Base-by-base conservation (phyloP, 2,888 invertebrate genomes). In the Tethea ocularis region DNA sequence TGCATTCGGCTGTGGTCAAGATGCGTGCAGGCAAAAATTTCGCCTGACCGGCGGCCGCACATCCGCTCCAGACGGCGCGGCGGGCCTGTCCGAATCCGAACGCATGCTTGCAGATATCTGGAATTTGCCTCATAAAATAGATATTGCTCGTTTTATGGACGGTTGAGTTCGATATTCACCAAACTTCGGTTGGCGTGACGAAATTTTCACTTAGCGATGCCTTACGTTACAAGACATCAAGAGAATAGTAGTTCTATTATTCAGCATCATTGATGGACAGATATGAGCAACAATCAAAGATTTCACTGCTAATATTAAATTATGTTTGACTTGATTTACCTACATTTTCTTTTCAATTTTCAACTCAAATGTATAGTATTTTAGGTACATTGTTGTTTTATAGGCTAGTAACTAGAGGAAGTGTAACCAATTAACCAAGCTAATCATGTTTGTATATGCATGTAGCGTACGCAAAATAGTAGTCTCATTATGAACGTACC, bases 401-500 rank as follows among this genome's bases (percentile, higher is more conserved):
- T n/a, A n/a, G n/a, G n/a, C n/a, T n/a, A n/a, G n/a, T n/a, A n/a
- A n/a, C n/a, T n/a, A 38, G 5, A 38, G 8, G n/a, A 46, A 15
- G 46, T 68, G 68, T 74, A 66, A 58, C 57, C 68, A 71, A 74
- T 75, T 72, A 61, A 70, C 59, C 66, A 64, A 80, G 77, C 63
- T 78, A 83, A 83, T 84, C 79, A 80, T 64, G 68, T 75, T 76
- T 74, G 67, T 58, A 71, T 75, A 83, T 80, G 80, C 81, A 73
- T 67, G 76, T 73, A 69, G 68, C 76, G 74, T 78, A 69, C 74
- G 73, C 73, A 75, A 78, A 80, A 82, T 76, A 67, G 68, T 72
- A 74, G 70, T 69, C 71, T 75, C 74, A 78, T 75, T 75, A 75
- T 67, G 62, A 66, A 15, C 61, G 69, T 77, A 61, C 67, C 71